phyloP scores from a whole-genome alignment of 1,140 invertebrate species.

The Lordiphosa clarofinis region DNA sequence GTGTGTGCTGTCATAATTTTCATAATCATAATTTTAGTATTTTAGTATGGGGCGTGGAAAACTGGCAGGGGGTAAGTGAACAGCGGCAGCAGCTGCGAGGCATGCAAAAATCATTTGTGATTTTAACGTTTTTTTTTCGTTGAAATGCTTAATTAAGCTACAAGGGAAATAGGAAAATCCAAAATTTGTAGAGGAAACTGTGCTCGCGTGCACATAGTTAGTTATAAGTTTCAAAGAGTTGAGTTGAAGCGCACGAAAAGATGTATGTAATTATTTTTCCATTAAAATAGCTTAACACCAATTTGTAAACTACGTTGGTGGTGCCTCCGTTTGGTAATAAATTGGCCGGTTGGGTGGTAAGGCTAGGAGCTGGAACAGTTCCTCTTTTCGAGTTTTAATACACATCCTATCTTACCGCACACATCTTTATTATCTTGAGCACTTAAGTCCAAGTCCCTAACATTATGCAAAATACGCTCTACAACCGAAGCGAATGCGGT shows the following conservation, averaged over 20 bases:
- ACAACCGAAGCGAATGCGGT: slow-evolving; percentile 18
- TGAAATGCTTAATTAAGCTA: slow-evolving; percentile 38
- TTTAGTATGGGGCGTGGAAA: slow-evolving; percentile 56
- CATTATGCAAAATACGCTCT: slow-evolving; percentile 32
- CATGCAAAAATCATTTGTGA: slow-evolving; percentile 12
- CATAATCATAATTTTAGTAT: slow-evolving; percentile 65
- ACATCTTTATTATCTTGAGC: neutral
- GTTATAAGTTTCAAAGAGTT: too few species aligned
- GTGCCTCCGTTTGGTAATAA: too few species aligned
- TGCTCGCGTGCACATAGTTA: too few species aligned
- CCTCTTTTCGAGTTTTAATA: too few species aligned
- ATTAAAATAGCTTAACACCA: too few species aligned
- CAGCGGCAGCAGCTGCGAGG: slow-evolving; percentile 50
- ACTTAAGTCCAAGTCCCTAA: slow-evolving; percentile 1
- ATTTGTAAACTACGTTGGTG: too few species aligned
- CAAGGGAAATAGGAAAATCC: neutral
- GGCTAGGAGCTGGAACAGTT: too few species aligned
- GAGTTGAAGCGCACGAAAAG: too few species aligned
- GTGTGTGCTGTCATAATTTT: slow-evolving; percentile 70
- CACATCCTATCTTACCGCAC: too few species aligned
- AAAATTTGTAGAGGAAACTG: neutral
- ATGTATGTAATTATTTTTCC: too few species aligned
- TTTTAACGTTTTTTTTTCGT: too few species aligned
- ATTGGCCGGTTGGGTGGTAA: too few species aligned
- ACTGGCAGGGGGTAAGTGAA: slow-evolving; percentile 52